These are phyloP conservation scores for Pandemis cinnamomeana DNA, from an alignment of 2,888 invertebrate species.

Conservation along the genomic window DNA sequence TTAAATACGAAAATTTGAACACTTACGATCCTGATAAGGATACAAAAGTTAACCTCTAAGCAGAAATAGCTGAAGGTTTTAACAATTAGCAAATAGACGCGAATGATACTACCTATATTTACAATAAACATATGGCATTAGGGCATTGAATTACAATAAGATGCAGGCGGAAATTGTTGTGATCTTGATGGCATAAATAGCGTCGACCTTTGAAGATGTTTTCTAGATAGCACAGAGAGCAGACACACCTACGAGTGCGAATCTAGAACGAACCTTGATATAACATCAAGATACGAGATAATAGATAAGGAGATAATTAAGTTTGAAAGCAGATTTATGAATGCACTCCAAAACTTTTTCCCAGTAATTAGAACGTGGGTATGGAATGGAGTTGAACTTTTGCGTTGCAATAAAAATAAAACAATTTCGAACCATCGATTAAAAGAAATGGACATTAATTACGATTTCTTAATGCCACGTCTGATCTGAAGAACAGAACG, in stretches of 20 bases:
- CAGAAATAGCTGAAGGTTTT: constrained; percentile 29
- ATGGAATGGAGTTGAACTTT: constrained; percentile 17
- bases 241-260: constrained; percentile 20
- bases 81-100: constrained; percentile 32
- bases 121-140: constrained; percentile 51
- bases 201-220: constrained; percentile 44
- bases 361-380: constrained; percentile 25
- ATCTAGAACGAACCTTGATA: constrained; percentile 30
- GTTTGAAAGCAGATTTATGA: constrained; percentile 20
- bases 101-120: constrained; percentile 37
- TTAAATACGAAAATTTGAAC: background rate
- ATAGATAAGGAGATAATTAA: constrained; percentile 24
- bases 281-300: constrained; percentile 17
- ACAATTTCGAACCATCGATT: constrained; percentile 25
- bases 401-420: constrained; percentile 24
- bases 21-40: constrained; percentile 3
- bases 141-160: constrained; percentile 54
- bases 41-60: constrained; percentile 21
- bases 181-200: constrained; percentile 54
- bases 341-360: background rate
- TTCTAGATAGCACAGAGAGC: constrained; percentile 31
- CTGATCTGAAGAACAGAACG: constrained; percentile 18
- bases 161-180: constrained; percentile 52
- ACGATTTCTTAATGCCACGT: constrained; percentile 25
- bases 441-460: constrained; percentile 36